Conservation (phyloP, 2,113 vertebrate genomes). For the Cricetomys ansorgei region DNA sequence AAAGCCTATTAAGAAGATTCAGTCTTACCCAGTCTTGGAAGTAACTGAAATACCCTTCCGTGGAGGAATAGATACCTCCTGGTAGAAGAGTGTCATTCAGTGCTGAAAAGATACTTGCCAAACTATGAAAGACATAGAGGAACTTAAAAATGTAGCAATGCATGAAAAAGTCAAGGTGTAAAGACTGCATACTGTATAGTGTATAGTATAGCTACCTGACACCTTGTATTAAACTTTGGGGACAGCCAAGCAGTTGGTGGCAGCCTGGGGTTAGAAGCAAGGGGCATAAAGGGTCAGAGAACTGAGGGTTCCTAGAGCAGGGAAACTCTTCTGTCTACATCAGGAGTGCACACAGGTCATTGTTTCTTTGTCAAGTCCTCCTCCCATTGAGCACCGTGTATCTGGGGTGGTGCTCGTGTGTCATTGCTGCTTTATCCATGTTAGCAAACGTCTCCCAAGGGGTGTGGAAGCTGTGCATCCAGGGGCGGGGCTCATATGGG, state of each 20-base stretch:
- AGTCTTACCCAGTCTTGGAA: conserved; percentile 28
- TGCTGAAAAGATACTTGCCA: conserved; percentile 6
- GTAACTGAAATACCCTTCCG: neutral
- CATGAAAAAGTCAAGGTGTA: neutral
- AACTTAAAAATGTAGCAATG: neutral
- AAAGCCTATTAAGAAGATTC: neutral
- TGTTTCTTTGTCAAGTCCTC: neutral
- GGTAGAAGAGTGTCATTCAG: neutral
- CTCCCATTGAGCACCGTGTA: neutral
- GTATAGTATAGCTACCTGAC: neutral
- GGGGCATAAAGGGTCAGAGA: neutral
- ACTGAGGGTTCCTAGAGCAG: neutral
- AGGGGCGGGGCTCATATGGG: neutral
- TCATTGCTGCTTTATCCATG: neutral
- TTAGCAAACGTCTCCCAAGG: neutral
- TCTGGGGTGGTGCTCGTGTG: neutral
- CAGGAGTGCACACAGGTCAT: neutral
- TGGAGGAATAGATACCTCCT: neutral
- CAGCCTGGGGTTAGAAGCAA: neutral
- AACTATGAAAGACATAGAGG: neutral
- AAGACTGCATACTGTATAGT: neutral
- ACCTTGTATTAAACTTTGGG: neutral
- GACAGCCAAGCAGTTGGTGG: neutral
- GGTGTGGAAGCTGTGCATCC: neutral
- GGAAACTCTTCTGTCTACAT: neutral